Evolutionary conservation across 2,113 vertebrate genomes (phyloP).

Genomic region (Hepsetus odoe): DNA sequence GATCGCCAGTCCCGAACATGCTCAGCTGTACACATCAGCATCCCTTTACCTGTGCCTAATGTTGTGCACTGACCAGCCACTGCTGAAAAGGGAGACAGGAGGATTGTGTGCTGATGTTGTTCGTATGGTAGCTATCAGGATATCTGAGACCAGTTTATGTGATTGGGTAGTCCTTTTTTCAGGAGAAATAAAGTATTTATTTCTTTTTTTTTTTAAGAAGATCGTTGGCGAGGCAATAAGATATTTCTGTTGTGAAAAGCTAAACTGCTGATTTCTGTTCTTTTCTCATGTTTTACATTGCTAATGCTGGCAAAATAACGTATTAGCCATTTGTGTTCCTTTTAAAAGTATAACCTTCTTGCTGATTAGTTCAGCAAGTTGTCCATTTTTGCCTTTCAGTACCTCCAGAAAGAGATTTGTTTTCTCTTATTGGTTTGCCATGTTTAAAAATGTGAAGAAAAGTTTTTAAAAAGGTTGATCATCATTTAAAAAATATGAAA

Average conservation of each 20-base stretch:
- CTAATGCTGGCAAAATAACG: constrained; percentile 19
- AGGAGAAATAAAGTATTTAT: constrained; percentile 32
- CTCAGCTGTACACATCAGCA: background rate
- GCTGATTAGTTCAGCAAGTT: background rate
- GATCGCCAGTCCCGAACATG: background rate
- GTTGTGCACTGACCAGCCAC: constrained; percentile 82
- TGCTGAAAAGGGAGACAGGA: constrained; percentile 40
- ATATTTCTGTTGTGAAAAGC: constrained; percentile 36
- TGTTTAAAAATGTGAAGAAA: constrained; percentile 1
- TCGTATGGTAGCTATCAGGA: constrained; percentile 62
- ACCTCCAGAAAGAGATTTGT: constrained; percentile 3
- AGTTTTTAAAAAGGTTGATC: background rate
- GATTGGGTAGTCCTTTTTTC: constrained; percentile 82
- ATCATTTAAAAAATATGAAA: background rate
- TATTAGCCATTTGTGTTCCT: constrained; percentile 22
- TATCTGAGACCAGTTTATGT: constrained; percentile 81
- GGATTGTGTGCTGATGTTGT: constrained; percentile 52
- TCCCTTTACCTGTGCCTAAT: constrained; percentile 70
- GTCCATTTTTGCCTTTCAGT: constrained; percentile 3
- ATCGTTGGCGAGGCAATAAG: constrained; percentile 59
- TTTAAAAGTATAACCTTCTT: constrained; percentile 17
- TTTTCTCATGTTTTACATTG: constrained; percentile 31
- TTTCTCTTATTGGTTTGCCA: background rate
- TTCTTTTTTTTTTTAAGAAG: constrained; percentile 42
- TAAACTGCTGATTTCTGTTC: constrained; percentile 32